Evolutionary conservation across 2,888 invertebrate species (phyloP), one percentile per base, ranked within the genome.

Genomic region (Chorisops tibialis): DNA sequence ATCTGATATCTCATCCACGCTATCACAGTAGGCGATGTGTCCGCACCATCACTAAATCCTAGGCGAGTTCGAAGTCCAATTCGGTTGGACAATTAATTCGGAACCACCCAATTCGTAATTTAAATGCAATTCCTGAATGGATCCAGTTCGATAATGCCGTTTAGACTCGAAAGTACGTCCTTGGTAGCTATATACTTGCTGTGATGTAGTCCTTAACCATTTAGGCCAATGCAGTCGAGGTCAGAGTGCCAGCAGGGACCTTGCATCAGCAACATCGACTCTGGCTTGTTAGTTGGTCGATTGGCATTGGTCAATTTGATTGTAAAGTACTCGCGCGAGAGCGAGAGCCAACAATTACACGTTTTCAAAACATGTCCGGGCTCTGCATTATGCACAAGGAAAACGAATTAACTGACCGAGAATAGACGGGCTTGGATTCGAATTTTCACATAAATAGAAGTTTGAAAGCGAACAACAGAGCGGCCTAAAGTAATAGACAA

Each of bases 71-170:
- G 18, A 52, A 52, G n/a, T 38, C 38, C 51, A 52, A 37, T 52
- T 52, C 38, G 19, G 12, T 38, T 14, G 21, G 38, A 52, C 51
- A 52, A 52, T 52, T 52, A 37, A 38, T 51, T 51, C 51, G n/a
- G 51, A 39, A 38, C 51, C 51, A 38, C 14, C 51, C 51, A 38
- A 52, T 52, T 52, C 51, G 51, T 38, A 52, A 52, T 52, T 52
- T 52, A 19, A 51, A 51, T 51, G 51, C 38, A 51, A 37, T 38
- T 18, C n/a, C 18, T 16, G 50, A 6, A 50, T 12, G 12, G 38
- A n/a, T 6, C 21, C 6, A 11, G 51, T 21, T 38, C 38, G 38
- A 19, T 39, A 18, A 52, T 37, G 50, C 37, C 37, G 14, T 50
- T 50, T 16, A 3, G 30, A 30, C 37, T 35, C 30, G 50, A 50